These are phyloP conservation scores for Bellardia bayeri DNA, from an alignment of 2,888 invertebrate species.

Conservation along the genomic window DNA sequence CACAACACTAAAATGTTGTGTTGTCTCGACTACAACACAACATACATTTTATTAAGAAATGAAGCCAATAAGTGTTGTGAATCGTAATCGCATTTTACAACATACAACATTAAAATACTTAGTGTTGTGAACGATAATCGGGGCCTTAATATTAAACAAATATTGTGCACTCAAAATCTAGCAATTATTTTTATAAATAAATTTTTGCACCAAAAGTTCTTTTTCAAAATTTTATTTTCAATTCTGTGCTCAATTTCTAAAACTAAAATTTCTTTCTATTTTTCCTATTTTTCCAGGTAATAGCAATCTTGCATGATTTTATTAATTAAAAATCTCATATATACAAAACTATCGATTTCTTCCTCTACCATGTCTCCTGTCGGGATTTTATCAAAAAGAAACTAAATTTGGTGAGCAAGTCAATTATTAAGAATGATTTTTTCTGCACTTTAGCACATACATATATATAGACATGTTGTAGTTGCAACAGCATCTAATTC, in stretches of 20 bases:
- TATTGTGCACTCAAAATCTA: no score
- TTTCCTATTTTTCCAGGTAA: not conserved
- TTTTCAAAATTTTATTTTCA: not conserved
- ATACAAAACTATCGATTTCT: slow-evolving; percentile 2
- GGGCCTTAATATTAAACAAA: no score
- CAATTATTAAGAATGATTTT: slow-evolving; percentile 34
- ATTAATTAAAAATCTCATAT: not conserved
- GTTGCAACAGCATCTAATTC: not conserved
- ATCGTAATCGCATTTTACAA: no score
- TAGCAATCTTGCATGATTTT: not conserved
- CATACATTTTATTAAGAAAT: no score
- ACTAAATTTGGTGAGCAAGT: slow-evolving; percentile 31
- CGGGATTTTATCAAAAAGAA: slow-evolving; percentile 16
- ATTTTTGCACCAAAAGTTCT: no score
- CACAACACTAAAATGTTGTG: no score
- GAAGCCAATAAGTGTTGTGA: no score
- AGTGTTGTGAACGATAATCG: no score
- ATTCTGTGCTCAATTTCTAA: not conserved
- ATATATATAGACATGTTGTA: not conserved
- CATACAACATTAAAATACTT: no score
- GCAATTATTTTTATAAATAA: no score
- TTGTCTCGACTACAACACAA: no score
- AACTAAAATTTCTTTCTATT: not conserved
- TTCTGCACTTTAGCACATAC: slow-evolving; percentile 30
- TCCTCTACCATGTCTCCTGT: slow-evolving; percentile 1